Percentiles rank a stretch among this genome's conserved stretches.
Evolutionary conservation across 92 coral and sea anemone species (phyloP).

Genomic region (Muricea muricata): DNA sequence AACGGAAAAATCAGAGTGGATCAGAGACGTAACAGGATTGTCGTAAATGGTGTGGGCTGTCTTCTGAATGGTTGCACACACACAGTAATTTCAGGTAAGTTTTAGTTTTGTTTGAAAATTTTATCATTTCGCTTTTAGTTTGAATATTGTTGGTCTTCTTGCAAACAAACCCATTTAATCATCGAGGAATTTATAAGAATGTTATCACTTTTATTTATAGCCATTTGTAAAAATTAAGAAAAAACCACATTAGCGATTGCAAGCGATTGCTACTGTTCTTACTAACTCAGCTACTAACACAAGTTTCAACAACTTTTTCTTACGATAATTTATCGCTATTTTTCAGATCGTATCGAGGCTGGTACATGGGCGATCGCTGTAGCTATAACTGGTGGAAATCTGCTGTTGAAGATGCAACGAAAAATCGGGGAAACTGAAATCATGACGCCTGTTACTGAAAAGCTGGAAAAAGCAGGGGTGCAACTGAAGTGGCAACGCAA

Average conservation of each 20-base stretch:
- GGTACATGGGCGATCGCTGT: conserved; percentile 68
- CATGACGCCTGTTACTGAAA: conserved; percentile 27
- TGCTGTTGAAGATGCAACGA: conserved; percentile 36
- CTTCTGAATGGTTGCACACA: conserved; percentile 43
- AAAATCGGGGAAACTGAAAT: not conserved
- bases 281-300: too few species aligned
- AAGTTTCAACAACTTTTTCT: too few species aligned
- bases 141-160: too few species aligned
- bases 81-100: conserved; percentile 37
- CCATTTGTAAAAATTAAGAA: too few species aligned
- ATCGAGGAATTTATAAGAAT: too few species aligned
- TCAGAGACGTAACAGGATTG: not conserved
- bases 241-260: too few species aligned
- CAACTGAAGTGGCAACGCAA: not conserved
- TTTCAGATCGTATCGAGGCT: conserved; percentile 42
- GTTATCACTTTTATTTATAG: too few species aligned
- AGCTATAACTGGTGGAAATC: conserved; percentile 45
- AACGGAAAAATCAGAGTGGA: conserved; percentile 39
- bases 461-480: conserved; percentile 60
- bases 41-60: conserved; percentile 17
- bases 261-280: too few species aligned
- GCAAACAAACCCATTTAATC: too few species aligned
- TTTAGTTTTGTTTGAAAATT: not conserved
- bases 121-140: too few species aligned
- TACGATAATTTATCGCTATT: not conserved